Conservation (phyloP, 1,140 invertebrate genomes). For the Drosophila serrata region DNA sequence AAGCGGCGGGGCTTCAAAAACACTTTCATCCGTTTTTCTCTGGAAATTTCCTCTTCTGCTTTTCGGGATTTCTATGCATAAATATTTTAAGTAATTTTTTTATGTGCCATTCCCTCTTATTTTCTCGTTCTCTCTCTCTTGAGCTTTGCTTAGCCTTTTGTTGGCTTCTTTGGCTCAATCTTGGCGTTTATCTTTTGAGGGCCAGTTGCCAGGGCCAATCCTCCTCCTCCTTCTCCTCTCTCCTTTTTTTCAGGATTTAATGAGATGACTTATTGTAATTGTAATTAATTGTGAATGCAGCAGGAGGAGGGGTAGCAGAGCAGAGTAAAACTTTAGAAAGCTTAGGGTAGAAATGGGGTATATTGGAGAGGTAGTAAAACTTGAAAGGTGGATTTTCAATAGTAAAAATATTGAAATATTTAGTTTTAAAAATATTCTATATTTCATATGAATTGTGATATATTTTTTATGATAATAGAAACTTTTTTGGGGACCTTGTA, state of each 20-base stretch:
- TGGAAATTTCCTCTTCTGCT: constrained; percentile 60
- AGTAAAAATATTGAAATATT: not conserved
- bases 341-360: not conserved
- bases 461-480: no score
- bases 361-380: no score
- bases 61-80: constrained; percentile 46
- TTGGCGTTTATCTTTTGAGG: constrained; percentile 44
- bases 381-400: not conserved
- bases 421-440: not conserved
- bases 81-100: constrained; percentile 69
- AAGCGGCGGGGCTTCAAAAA: constrained; percentile 80
- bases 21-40: constrained; percentile 85
- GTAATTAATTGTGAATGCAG: constrained; percentile 75
- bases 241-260: constrained; percentile 53
- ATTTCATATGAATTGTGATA: not conserved
- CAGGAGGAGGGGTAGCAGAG: not conserved
- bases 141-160: not conserved
- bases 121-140: not conserved
- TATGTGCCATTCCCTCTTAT: constrained; percentile 17
- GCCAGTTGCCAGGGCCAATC: constrained; percentile 44
- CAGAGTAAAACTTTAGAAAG: not conserved
- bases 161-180: constrained; percentile 29
- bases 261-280: constrained; percentile 85
- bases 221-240: not conserved
- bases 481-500: no score